These are phyloP conservation scores for Gallinago stenura DNA, from an alignment of 2,797 vertebrate genomes.

Conservation along the genomic window DNA sequence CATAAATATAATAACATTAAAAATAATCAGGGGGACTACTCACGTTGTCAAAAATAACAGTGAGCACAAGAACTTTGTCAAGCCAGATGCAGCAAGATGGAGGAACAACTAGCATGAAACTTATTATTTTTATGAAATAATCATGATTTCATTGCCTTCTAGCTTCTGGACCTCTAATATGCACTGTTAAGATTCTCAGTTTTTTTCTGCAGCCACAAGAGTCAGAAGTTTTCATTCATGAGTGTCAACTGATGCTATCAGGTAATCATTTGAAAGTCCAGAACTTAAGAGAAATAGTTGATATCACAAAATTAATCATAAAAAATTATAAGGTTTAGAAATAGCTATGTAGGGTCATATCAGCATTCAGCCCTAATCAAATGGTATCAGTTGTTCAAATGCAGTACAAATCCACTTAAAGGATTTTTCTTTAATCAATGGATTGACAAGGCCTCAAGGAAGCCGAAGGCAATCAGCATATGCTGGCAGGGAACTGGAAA, in stretches of 20 bases:
- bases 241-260: background rate
- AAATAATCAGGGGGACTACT: background rate
- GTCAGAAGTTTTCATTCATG: background rate
- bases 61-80: background rate
- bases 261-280: background rate
- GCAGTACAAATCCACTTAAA: constrained; percentile 38
- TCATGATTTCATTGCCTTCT: background rate
- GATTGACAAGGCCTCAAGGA: constrained; percentile 48
- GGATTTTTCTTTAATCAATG: constrained; percentile 55
- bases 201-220: background rate
- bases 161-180: background rate
- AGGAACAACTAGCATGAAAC: background rate
- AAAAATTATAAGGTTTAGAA: background rate
- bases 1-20: background rate
- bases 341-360: background rate
- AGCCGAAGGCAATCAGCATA: constrained; percentile 54
- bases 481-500: constrained; percentile 31
- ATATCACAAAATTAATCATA: background rate
- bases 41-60: background rate
- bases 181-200: rapidly evolving
- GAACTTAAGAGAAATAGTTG: background rate
- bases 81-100: background rate
- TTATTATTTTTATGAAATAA: background rate
- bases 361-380: constrained; percentile 29
- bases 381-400: constrained; percentile 12